Evolutionary conservation across 2,113 vertebrate species (phyloP).

Genomic region (Gobiocypris rarus): DNA sequence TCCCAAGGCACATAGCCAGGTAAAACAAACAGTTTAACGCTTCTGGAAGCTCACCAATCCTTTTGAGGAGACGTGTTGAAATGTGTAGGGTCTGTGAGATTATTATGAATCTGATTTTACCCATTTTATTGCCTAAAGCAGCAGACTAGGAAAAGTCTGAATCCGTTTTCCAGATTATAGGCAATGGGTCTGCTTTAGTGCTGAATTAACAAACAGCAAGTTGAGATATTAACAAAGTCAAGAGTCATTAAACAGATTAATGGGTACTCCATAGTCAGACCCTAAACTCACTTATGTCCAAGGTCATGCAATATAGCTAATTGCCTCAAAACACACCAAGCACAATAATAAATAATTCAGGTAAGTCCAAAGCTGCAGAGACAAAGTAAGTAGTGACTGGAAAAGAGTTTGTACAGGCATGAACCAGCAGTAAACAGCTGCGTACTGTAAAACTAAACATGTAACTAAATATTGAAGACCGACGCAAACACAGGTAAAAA

Average conservation of each 20-base stretch:
- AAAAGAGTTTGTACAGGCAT: neutral
- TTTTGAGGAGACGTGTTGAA: neutral
- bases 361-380: no score
- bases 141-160: neutral
- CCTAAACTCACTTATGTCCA: neutral
- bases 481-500: neutral
- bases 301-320: neutral
- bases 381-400: no score
- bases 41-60: conserved; percentile 1
- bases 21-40: neutral
- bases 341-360: no score
- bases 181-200: neutral
- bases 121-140: neutral
- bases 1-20: neutral
- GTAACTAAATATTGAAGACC: neutral
- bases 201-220: neutral
- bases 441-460: neutral
- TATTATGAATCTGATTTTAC: neutral
- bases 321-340: neutral
- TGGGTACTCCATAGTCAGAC: neutral
- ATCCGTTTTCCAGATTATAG: neutral
- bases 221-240: neutral
- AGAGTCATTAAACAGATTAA: no score
- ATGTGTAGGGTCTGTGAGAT: neutral
- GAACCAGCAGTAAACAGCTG: neutral